phyloP scores from a whole-genome alignment of 2,797 vertebrate species.

The Todus mexicanus region DNA sequence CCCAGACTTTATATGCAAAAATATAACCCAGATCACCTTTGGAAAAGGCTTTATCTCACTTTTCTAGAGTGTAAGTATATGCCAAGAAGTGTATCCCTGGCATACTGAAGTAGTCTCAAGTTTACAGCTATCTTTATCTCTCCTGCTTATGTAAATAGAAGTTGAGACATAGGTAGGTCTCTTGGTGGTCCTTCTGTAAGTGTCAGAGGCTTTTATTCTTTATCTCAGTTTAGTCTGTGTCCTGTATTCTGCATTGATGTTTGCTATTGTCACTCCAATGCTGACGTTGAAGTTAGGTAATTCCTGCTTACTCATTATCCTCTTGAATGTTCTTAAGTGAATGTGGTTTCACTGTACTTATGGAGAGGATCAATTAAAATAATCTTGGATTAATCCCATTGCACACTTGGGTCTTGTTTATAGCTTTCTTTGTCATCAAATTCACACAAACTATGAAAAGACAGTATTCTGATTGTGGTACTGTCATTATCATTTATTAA shows the following conservation, averaged over 20 bases:
- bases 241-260: not conserved
- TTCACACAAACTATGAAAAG: not conserved
- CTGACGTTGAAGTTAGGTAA: not conserved
- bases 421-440: not conserved
- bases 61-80: not conserved
- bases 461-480: not conserved
- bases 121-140: constrained; percentile 1
- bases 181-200: constrained; percentile 4
- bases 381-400: constrained; percentile 59
- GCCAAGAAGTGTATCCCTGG: not conserved
- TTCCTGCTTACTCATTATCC: constrained; percentile 47
- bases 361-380: constrained; percentile 44
- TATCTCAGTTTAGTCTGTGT: not conserved
- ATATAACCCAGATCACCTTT: not conserved
- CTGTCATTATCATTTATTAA: not conserved
- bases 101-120: not conserved
- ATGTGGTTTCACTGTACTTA: constrained; percentile 42
- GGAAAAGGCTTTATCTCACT: not conserved
- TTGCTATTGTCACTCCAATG: not conserved
- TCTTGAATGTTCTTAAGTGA: constrained; percentile 38
- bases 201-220: constrained; percentile 12
- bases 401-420: constrained; percentile 30
- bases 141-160: not conserved
- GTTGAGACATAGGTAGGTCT: not conserved
- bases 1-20: not conserved